phyloP scores from a whole-genome alignment of 2,113 vertebrate genomes.

The Campylomormyrus tamandua region DNA sequence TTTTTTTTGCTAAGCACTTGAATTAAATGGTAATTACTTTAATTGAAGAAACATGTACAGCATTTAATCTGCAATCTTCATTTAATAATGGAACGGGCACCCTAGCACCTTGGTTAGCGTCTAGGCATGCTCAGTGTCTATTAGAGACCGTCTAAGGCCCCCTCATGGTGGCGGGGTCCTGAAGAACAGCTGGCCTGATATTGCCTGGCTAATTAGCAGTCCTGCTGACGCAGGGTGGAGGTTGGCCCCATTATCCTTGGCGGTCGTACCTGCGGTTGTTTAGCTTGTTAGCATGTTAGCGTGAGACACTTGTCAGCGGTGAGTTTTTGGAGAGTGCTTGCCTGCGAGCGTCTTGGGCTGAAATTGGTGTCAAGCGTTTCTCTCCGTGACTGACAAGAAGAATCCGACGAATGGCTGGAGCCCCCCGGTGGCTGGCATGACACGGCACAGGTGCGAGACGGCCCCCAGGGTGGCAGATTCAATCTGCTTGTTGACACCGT shows the following conservation, averaged over 20 bases:
- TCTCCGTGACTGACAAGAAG: background rate
- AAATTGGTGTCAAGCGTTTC: slow-evolving; percentile 10
- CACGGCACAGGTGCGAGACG: background rate
- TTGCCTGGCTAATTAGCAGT: background rate
- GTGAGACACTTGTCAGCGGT: background rate
- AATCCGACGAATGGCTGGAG: background rate
- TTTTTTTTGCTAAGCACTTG: background rate
- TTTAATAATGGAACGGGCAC: background rate
- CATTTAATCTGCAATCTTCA: background rate
- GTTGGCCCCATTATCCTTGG: background rate
- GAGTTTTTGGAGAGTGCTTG: background rate
- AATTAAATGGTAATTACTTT: background rate
- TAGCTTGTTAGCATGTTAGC: background rate
- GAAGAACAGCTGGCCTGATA: background rate
- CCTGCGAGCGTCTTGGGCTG: background rate
- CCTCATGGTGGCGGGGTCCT: background rate
- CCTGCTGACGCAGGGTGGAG: background rate
- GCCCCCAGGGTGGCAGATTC: background rate
- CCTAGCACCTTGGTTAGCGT: background rate
- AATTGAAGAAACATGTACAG: background rate
- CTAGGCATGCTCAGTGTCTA: background rate
- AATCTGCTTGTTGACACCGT: background rate
- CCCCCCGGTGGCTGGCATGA: background rate
- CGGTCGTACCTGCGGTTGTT: background rate
- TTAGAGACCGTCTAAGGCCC: background rate